Evolutionary conservation across 2,797 vertebrate genomes (phyloP), one percentile per base, ranked within the genome.

Genomic region (Sebastes miniatus): DNA sequence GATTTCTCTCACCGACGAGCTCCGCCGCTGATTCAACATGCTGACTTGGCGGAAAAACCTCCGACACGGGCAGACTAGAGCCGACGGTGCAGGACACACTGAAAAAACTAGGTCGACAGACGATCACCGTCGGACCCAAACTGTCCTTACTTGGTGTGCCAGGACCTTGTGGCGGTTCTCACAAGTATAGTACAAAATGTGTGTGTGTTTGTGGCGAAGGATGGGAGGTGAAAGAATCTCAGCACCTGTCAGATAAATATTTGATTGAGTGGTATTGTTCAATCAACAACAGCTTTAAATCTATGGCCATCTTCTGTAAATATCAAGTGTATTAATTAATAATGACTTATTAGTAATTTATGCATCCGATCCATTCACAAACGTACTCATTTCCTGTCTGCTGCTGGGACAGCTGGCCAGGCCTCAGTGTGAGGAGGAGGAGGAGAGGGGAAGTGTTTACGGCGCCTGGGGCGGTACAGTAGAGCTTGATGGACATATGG

Each of bases 401-500:
- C 59, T 73, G 77, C 75, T 0, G 54, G 71, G 87, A 80, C 92
- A 93, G 90, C 89, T 92, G 91, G 73, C 14, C 61, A 27, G 79
- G 80, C 77, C 36, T 32, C 68, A 1, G 58, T 50, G 18, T 52
- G 47, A 47, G 34, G 34, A 34, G 14, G 43, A 39, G 78, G 22
- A 5, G 68, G 24, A 12, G 2, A 2, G 6, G 34, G 69, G 34
- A 43, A 29, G 58, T 16, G 65, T 69, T 72, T 57, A 64, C 74
- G 54, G 62, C 5, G 82, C 83, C 86, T 1, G 50, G 18, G 84
- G 84, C 25, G 4, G 36, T 79, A 85, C 81, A 81, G 79, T 84
- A 75, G 77, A 78, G 59, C 29, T 20, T 80, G 81, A 80, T 59
- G 34, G 81, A 86, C 90, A 92, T 88, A 87, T 92, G 91, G 89